phyloP scores from a whole-genome alignment of 2,797 vertebrate species.

The Sebastes goodei region DNA sequence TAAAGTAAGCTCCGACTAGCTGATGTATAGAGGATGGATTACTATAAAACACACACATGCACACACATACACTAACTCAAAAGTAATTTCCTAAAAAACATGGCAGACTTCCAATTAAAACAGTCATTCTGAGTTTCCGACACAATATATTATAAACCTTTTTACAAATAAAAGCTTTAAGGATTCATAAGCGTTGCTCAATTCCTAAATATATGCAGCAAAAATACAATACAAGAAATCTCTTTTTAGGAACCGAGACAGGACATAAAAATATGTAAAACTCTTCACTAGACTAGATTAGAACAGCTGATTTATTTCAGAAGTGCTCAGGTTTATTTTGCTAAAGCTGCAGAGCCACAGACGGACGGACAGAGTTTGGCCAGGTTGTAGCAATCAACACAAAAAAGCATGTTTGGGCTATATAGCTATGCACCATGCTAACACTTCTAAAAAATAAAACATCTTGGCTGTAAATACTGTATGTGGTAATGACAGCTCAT shows the following conservation, averaged over 20 bases:
- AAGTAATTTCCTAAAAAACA: slow-evolving; percentile 25
- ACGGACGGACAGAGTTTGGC: not conserved
- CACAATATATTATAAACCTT: slow-evolving; percentile 44
- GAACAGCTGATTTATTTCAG: not conserved
- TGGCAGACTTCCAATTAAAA: slow-evolving; percentile 1
- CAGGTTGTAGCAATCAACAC: not conserved
- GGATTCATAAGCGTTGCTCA: slow-evolving; percentile 33
- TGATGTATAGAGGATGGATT: not conserved
- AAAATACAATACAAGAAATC: slow-evolving; percentile 66
- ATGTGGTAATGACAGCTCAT: not conserved
- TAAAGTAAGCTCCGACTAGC: not conserved
- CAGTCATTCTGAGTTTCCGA: not conserved
- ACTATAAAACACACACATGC: slow-evolving; percentile 8
- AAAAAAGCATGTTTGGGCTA: not conserved
- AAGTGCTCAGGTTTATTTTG: not conserved
- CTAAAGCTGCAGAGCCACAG: slow-evolving; percentile 3
- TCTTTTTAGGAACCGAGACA: slow-evolving; percentile 45
- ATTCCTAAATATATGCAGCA: slow-evolving; percentile 67
- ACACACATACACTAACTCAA: not conserved
- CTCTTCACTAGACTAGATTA: slow-evolving; percentile 27
- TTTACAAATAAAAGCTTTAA: slow-evolving; percentile 38
- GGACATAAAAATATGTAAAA: slow-evolving; percentile 64
- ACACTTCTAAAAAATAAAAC: not conserved
- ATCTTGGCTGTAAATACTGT: not conserved
- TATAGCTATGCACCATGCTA: not conserved